These are phyloP conservation scores for Rallus crepitans DNA, from an alignment of 2,797 vertebrate genomes.

Conservation along the genomic window DNA sequence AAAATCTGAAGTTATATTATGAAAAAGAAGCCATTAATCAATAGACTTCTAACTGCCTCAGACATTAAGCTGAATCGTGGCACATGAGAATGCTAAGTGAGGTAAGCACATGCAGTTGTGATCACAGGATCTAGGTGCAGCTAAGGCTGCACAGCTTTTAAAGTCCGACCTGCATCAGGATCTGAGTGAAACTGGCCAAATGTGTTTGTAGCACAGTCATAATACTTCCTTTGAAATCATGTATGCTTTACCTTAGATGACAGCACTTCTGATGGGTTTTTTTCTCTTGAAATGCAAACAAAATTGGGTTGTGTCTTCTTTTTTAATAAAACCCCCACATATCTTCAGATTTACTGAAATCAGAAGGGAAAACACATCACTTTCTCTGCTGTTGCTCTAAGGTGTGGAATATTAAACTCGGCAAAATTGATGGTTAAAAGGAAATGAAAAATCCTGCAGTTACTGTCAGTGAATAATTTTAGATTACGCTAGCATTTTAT, in stretches of 20 bases:
- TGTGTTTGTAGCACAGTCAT: neutral
- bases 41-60: neutral
- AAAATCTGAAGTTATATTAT: neutral
- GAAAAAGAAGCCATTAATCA: neutral
- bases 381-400: neutral
- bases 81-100: neutral
- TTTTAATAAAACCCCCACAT: rapidly evolving
- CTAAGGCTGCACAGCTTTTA: neutral
- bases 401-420: neutral
- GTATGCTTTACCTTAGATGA: slow-evolving; percentile 19
- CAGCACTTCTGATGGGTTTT: neutral
- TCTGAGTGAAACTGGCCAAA: neutral
- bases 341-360: neutral
- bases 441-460: neutral
- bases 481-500: slow-evolving; percentile 22
- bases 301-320: slow-evolving; percentile 4
- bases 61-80: slow-evolving; percentile 1
- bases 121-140: slow-evolving; percentile 4
- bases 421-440: neutral
- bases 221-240: slow-evolving; percentile 14
- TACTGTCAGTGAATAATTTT: slow-evolving; percentile 26
- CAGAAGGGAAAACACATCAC: neutral
- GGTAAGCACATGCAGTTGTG: neutral
- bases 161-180: neutral
- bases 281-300: neutral